A percentile compares a stretch with the other conserved stretches of the same genome.
phyloP scores from a whole-genome alignment of 2,113 vertebrate species.

The Gasterosteus nipponicus region DNA sequence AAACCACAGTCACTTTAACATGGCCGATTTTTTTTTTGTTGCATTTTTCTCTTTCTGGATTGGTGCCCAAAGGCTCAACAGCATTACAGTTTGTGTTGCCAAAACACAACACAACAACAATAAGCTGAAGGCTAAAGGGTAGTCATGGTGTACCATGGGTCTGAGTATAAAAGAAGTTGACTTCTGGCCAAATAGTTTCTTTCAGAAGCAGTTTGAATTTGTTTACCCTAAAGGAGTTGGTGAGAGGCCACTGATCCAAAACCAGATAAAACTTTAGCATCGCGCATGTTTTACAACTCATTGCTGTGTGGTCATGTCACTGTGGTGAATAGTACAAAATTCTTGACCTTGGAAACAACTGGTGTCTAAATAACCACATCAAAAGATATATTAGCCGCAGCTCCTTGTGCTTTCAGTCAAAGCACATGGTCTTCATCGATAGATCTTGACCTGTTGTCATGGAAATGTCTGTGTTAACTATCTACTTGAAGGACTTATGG shows the following conservation, averaged over 20 bases:
- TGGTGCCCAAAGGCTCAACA: background rate
- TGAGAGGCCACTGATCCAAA: conserved; percentile 22
- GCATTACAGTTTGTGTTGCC: conserved; percentile 26
- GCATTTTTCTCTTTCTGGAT: conserved; percentile 18
- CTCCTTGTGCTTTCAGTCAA: background rate
- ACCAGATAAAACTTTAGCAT: conserved; percentile 11
- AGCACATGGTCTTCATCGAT: background rate
- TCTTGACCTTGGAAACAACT: background rate
- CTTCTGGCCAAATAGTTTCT: conserved; percentile 3
- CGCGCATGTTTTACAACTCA: conserved; percentile 15
- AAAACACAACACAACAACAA: background rate
- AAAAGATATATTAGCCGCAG: background rate
- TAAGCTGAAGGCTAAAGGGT: too few species aligned
- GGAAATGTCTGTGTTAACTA: background rate
- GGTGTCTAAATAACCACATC: background rate
- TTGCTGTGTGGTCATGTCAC: background rate
- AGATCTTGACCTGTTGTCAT: background rate
- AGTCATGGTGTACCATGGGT: too few species aligned
- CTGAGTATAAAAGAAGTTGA: background rate
- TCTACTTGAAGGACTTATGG: background rate
- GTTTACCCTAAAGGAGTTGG: conserved; percentile 3
- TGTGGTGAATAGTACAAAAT: background rate
- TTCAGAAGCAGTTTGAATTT: conserved; percentile 13
- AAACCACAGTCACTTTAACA: background rate
- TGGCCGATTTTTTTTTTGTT: background rate